phyloP scores from a whole-genome alignment of 2,888 invertebrate genomes.

The Synergus japonicus region DNA sequence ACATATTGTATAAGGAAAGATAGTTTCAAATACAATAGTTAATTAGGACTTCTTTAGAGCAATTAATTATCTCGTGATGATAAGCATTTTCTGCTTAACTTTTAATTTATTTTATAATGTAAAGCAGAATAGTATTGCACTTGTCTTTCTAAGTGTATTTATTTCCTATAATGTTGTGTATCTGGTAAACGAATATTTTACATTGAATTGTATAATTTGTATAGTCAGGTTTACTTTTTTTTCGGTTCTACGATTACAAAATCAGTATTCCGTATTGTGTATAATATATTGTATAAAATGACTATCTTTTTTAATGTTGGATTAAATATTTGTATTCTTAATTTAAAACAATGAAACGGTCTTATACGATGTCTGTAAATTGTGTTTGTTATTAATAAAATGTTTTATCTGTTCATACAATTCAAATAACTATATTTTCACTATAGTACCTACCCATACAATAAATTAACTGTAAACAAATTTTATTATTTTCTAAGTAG shows the following conservation, averaged over 20 bases:
- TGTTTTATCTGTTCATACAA: constrained; percentile 62
- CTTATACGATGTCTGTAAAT: constrained; percentile 52
- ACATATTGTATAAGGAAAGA: background rate
- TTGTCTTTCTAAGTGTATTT: background rate
- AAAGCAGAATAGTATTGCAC: background rate
- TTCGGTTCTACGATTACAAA: background rate
- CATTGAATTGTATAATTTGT: background rate
- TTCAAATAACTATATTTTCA: background rate
- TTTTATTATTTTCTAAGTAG: background rate
- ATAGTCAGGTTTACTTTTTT: background rate
- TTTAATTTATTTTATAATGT: background rate
- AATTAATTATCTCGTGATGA: background rate
- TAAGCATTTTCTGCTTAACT: background rate
- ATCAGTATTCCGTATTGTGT: background rate
- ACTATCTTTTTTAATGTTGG: background rate
- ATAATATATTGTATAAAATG: background rate
- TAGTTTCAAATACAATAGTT: constrained; percentile 8
- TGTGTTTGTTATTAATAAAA: constrained; percentile 64
- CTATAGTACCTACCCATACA: too few relatives aligned
- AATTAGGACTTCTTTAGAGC: constrained; percentile 2
- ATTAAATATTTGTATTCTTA: too few relatives aligned
- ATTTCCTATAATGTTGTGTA: background rate
- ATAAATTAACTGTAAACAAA: background rate
- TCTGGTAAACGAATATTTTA: background rate
- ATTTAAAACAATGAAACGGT: background rate